Percentiles rank a stretch among this genome's conserved stretches.
Evolutionary conservation across 2,113 vertebrate species (phyloP).

Genomic region (Mobula hypostoma): DNA sequence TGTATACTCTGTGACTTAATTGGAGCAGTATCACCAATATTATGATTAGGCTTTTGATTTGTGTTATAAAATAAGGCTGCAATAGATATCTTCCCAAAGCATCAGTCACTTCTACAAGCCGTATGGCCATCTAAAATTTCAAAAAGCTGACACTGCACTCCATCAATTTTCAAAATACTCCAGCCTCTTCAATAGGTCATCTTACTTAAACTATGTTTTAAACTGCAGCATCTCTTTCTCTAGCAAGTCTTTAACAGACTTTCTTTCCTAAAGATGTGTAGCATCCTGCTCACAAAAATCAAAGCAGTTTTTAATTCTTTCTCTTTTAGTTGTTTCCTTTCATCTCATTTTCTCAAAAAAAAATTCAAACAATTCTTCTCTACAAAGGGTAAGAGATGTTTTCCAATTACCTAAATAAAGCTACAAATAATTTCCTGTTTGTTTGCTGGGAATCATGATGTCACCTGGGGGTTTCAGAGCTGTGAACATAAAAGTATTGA

Average conservation of each 20-base stretch:
- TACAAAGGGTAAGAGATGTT: background rate
- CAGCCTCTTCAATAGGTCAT: background rate
- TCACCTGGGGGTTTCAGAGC: background rate
- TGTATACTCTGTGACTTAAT: background rate
- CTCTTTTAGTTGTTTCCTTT: background rate
- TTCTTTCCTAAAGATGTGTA: background rate
- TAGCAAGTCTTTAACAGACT: background rate
- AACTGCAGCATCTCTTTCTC: background rate
- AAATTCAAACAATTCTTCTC: background rate
- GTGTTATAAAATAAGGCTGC: background rate
- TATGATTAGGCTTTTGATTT: conserved; percentile 15
- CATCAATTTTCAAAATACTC: background rate
- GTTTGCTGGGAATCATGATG: background rate
- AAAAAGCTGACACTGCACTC: background rate
- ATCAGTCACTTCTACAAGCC: background rate
- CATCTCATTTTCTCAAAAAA: background rate
- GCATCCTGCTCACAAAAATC: background rate
- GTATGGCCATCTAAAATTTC: background rate
- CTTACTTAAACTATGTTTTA: background rate
- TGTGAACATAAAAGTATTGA: background rate
- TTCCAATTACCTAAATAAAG: background rate
- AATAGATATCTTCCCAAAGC: background rate
- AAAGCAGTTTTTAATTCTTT: background rate
- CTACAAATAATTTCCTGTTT: background rate
- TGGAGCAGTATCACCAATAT: background rate